A percentile compares a stretch with the other conserved stretches of the same genome.
Evolutionary conservation across 2,888 invertebrate genomes (phyloP).

Genomic region (Nomada hirtipes): DNA sequence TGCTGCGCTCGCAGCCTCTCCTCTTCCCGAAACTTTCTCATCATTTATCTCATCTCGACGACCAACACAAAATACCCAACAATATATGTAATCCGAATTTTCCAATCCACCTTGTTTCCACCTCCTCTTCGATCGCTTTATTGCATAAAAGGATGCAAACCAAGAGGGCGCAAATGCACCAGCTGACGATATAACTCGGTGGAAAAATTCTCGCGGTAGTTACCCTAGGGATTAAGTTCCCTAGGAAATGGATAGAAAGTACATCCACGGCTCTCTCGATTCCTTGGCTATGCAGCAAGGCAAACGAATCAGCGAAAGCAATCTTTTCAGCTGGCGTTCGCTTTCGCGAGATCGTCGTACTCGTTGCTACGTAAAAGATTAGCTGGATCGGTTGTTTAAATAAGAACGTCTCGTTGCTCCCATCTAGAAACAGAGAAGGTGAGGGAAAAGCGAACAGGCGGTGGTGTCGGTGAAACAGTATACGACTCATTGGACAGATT

Average conservation of each 20-base stretch:
- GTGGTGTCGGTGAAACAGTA: neutral
- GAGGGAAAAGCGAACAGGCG: constrained; percentile 3
- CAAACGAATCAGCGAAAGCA: no score
- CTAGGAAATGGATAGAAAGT: constrained; percentile 66
- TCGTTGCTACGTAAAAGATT: constrained; percentile 19
- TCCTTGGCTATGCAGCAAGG: neutral
- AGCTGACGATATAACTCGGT: no score
- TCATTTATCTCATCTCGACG: neutral
- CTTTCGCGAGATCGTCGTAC: neutral
- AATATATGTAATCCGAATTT: no score
- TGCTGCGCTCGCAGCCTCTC: neutral
- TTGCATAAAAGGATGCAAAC: no score
- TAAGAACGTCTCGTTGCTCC: constrained; percentile 12
- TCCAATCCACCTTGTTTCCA: no score
- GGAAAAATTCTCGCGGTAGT: constrained; percentile 47
- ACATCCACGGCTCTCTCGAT: constrained; percentile 48
- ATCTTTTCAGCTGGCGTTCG: no score
- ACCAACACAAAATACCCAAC: no score
- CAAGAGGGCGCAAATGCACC: no score
- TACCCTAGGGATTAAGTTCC: constrained; percentile 53
- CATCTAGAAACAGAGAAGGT: neutral
- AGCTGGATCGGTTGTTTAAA: constrained; percentile 38
- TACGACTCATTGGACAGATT: neutral
- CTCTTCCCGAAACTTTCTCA: neutral
- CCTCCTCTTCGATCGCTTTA: no score